Percentiles rank a stretch among this genome's conserved stretches.
phyloP scores from a whole-genome alignment of 1,140 invertebrate species.

The Wasmannia auropunctata region DNA sequence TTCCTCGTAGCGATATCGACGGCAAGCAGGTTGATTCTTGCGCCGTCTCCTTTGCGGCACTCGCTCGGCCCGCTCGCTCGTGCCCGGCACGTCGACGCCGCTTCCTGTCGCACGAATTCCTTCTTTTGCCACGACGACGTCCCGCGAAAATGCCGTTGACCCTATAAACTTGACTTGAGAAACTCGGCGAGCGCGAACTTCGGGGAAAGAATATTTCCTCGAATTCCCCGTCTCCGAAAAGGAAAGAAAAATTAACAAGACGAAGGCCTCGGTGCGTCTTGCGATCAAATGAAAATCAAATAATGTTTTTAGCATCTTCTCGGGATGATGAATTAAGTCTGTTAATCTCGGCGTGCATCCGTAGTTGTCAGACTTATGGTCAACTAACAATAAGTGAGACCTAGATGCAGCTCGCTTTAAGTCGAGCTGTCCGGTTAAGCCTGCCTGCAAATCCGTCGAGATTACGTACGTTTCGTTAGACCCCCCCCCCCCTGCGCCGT shows the following conservation, averaged over 20 bases:
- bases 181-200: background rate
- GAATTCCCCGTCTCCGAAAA: background rate
- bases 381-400: background rate
- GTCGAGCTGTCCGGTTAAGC: background rate
- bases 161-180: slow-evolving; percentile 19
- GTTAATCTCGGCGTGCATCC: background rate
- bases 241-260: background rate
- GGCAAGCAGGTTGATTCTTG: slow-evolving; percentile 38
- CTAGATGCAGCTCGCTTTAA: slow-evolving; percentile 7
- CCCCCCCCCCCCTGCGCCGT: background rate
- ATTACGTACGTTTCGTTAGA: slow-evolving; percentile 17
- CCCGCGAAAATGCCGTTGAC: slow-evolving; percentile 46
- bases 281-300: background rate
- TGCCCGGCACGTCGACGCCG: slow-evolving; percentile 52
- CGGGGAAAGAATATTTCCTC: slow-evolving; percentile 6
- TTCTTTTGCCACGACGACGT: slow-evolving; percentile 7
- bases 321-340: background rate
- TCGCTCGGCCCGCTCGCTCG: slow-evolving; percentile 57
- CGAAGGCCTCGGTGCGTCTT: background rate
- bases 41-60: slow-evolving; percentile 40
- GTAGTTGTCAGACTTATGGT: slow-evolving; percentile 18
- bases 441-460: slow-evolving; percentile 30
- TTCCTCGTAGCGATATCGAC: slow-evolving; percentile 72
- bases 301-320: background rate
- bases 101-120: slow-evolving; percentile 68